These are phyloP conservation scores for Torymus auratus DNA, from an alignment of 2,888 invertebrate genomes.

Conservation along the genomic window DNA sequence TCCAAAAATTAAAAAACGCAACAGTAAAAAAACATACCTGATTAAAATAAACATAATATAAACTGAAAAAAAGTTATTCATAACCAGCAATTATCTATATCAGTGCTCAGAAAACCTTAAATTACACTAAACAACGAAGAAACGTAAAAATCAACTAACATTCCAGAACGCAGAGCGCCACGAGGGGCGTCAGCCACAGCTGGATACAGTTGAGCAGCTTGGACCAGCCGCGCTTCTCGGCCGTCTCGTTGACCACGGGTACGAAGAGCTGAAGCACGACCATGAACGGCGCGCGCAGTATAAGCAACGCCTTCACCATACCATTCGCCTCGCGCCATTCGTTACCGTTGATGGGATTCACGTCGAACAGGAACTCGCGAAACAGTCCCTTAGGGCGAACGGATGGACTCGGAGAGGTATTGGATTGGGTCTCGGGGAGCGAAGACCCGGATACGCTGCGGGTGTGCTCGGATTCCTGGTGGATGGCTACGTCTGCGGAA, in stretches of 20 bases:
- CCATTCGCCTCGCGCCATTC: constrained; percentile 73
- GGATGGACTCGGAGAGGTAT: background rate
- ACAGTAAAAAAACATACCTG: no score
- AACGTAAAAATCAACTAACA: constrained; percentile 61
- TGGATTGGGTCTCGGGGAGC: no score
- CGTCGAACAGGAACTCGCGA: constrained; percentile 71
- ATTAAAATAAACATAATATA: no score
- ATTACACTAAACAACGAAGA: background rate
- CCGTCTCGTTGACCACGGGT: constrained; percentile 79
- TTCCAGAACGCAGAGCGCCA: constrained; percentile 73
- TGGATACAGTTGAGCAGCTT: constrained; percentile 79
- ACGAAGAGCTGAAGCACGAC: constrained; percentile 79
- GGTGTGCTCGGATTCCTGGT: constrained; percentile 62
- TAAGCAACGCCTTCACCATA: constrained; percentile 71
- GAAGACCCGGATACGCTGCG: no score
- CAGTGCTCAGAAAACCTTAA: background rate
- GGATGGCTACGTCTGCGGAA: constrained; percentile 71
- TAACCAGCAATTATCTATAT: background rate
- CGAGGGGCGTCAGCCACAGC: constrained; percentile 77
- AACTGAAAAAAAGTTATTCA: no score
- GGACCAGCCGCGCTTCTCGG: constrained; percentile 79
- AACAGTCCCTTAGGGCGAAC: constrained; percentile 68
- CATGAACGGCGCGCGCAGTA: constrained; percentile 78
- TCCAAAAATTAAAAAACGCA: no score
- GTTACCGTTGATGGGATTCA: constrained; percentile 71